Conservation (phyloP, 2,113 vertebrate genomes). For the Peromyscus maniculatus region DNA sequence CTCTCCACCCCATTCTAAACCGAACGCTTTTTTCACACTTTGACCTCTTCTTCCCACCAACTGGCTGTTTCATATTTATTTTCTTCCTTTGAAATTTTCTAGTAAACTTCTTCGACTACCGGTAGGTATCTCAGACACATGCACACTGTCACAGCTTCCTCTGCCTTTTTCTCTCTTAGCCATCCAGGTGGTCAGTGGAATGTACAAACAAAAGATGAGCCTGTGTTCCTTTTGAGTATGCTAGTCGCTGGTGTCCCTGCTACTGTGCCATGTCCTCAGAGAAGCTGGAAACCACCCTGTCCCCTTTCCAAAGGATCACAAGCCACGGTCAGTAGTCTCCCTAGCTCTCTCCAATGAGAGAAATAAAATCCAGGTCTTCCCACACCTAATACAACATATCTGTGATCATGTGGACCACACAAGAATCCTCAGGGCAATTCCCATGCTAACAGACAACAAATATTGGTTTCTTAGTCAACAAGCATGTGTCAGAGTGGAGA, state of each 20-base stretch:
- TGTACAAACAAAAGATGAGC: background rate
- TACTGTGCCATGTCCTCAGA: background rate
- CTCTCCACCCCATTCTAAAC: background rate
- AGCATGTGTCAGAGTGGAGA: background rate
- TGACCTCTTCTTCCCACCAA: background rate
- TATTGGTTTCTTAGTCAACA: background rate
- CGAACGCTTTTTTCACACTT: background rate
- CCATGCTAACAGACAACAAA: background rate
- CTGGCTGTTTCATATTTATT: background rate
- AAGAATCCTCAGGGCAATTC: fast-evolving
- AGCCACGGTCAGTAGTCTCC: fast-evolving
- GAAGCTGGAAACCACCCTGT: background rate
- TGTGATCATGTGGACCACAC: background rate
- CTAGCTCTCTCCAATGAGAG: background rate
- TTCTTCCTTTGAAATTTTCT: background rate
- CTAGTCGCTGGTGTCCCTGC: background rate
- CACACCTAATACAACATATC: fast-evolving
- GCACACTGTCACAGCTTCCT: background rate
- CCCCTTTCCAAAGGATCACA: background rate
- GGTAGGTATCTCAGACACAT: background rate
- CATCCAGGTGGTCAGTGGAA: background rate
- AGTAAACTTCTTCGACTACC: background rate
- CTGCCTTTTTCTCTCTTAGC: background rate
- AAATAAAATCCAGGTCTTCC: background rate
- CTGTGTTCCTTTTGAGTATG: background rate